phyloP scores from a whole-genome alignment of 92 coral and sea anemone species.

The Micromussa lordhowensis region DNA sequence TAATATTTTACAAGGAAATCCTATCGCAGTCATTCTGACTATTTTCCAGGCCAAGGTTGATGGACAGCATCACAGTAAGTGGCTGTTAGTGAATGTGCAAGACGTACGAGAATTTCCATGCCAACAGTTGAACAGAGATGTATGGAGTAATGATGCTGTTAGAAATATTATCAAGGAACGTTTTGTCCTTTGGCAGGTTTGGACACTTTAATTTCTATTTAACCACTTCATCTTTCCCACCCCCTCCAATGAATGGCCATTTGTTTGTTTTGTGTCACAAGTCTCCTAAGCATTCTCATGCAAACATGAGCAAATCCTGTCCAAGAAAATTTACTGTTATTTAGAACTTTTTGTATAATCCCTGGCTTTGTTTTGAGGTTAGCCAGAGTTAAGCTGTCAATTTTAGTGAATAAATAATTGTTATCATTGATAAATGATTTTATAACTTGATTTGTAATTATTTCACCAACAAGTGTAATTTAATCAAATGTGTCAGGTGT shows the following conservation, averaged over 20 bases:
- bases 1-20: too few species aligned
- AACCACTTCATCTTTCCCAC: too few species aligned
- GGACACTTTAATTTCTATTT: background rate
- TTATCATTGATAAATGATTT: too few species aligned
- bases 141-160: constrained; percentile 98
- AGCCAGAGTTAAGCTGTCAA: too few species aligned
- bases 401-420: too few species aligned
- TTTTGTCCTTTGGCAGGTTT: constrained; percentile 97
- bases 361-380: too few species aligned
- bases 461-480: background rate
- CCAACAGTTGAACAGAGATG: constrained; percentile 98
- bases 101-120: constrained; percentile 94
- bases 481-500: constrained; percentile 67
- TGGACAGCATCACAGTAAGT: constrained; percentile 91
- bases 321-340: too few species aligned
- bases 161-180: constrained; percentile 82
- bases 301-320: too few species aligned
- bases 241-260: too few species aligned
- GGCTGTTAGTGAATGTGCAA: constrained; percentile 97
- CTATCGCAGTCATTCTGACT: background rate
- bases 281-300: too few species aligned
- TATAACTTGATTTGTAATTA: background rate
- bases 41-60: constrained; percentile 81
- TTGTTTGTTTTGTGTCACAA: too few species aligned
- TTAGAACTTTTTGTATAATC: too few species aligned